Evolutionary conservation across 1,140 invertebrate species (phyloP).

Genomic region (Odontomachus brunneus): DNA sequence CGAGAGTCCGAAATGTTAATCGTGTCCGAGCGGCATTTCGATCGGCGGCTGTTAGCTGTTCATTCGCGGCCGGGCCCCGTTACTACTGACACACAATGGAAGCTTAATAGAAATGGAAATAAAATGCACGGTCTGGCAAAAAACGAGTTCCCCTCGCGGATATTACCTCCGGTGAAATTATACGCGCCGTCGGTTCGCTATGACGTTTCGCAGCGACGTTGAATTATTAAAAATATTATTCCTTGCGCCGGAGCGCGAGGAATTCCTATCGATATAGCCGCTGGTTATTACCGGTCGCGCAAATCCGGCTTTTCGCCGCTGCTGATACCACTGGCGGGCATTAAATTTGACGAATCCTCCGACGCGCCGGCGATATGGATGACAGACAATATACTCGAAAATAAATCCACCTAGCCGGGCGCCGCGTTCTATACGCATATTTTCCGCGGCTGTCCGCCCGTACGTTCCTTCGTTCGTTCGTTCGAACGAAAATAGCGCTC

Average conservation of each 20-base stretch:
- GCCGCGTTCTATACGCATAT: background rate
- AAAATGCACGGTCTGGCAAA: background rate
- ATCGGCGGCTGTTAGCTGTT: background rate
- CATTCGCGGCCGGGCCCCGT: background rate
- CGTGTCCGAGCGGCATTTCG: conserved; percentile 28
- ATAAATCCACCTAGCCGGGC: background rate
- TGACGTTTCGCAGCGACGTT: background rate
- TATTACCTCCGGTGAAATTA: background rate
- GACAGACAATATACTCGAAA: conserved; percentile 24
- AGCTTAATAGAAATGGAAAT: conserved; percentile 13
- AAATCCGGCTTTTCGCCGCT: conserved; percentile 16
- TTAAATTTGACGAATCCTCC: background rate
- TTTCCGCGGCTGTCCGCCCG: too few species aligned
- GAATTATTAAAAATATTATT: conserved; percentile 46
- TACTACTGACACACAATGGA: background rate
- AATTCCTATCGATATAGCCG: background rate
- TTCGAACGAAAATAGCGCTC: conserved; percentile 14
- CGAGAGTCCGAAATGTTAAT: background rate
- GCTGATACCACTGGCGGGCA: background rate
- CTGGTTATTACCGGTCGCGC: conserved; percentile 16
- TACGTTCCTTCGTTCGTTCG: background rate
- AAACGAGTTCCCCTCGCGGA: background rate
- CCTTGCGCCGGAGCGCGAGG: background rate
- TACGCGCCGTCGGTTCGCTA: background rate
- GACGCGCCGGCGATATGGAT: background rate